Evolutionary conservation across 2,888 invertebrate species (phyloP).

Genomic region (Gastracanthus pulcherrimus): DNA sequence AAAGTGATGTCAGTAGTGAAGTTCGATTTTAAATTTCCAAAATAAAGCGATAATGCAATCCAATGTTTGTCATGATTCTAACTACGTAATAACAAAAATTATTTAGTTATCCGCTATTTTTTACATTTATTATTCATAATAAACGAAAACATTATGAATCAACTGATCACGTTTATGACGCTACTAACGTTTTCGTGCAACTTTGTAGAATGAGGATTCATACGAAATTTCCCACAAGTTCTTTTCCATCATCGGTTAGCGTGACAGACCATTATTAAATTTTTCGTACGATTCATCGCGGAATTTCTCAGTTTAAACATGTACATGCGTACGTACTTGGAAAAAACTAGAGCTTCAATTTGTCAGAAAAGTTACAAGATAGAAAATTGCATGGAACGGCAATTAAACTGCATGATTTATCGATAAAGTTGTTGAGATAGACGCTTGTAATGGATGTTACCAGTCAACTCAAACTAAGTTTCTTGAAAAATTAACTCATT

Average conservation of each 20-base stretch:
- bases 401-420: constrained; percentile 22
- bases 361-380: constrained; percentile 18
- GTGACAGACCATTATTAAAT: constrained; percentile 1
- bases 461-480: not conserved
- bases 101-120: too few relatives aligned
- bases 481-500: not conserved
- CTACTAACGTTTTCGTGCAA: too few relatives aligned
- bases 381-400: not conserved
- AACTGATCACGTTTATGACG: too few relatives aligned
- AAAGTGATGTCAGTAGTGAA: not conserved
- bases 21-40: not conserved
- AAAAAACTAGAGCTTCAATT: not conserved
- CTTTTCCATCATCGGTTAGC: not conserved
- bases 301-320: constrained; percentile 7
- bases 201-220: too few relatives aligned
- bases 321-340: not conserved
- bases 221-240: not conserved
- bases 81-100: too few relatives aligned
- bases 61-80: too few relatives aligned
- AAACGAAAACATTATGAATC: too few relatives aligned
- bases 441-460: not conserved
- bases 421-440: not conserved
- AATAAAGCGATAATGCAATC: not conserved
- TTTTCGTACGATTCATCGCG: constrained; percentile 13
- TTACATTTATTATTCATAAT: too few relatives aligned